Conservation (phyloP, 2,888 invertebrate species). For the Zootermopsis nevadensis region DNA sequence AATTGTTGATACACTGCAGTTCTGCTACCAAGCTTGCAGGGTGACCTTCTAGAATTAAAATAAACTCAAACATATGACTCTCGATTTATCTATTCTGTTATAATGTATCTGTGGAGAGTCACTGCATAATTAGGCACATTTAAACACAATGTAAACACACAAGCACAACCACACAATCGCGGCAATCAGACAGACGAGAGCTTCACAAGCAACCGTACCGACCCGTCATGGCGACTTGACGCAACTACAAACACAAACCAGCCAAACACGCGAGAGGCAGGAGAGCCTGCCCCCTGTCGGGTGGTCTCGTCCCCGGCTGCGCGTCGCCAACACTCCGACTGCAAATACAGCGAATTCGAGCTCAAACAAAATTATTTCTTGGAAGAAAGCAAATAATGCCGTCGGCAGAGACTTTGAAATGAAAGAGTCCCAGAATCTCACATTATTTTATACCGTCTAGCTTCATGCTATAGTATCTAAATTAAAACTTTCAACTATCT, state of each 20-base stretch:
- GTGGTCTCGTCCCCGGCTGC: background rate
- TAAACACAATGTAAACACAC: conserved; percentile 8
- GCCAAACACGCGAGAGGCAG: conserved; percentile 20
- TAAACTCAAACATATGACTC: too few species aligned
- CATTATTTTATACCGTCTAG: too few species aligned
- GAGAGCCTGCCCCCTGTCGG: conserved; percentile 24
- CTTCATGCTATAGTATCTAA: too few species aligned
- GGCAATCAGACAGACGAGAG: background rate
- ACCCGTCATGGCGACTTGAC: conserved; percentile 38
- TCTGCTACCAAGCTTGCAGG: too few species aligned
- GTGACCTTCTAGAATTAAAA: too few species aligned
- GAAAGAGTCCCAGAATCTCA: too few species aligned
- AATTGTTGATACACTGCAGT: too few species aligned
- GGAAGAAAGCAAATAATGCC: background rate
- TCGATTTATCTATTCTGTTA: too few species aligned
- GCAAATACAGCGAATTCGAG: background rate
- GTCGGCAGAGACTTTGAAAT: too few species aligned
- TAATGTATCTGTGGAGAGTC: background rate
- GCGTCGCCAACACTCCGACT: background rate
- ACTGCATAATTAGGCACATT: conserved; percentile 11
- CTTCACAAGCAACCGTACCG: conserved; percentile 23
- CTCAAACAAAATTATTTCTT: background rate
- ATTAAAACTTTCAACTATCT: too few species aligned
- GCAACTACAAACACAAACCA: conserved; percentile 34
- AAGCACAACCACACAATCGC: conserved; percentile 29